Percentiles rank a stretch among this genome's conserved stretches.
Evolutionary conservation across 2,888 invertebrate genomes (phyloP).

Genomic region (Patella caerulea): DNA sequence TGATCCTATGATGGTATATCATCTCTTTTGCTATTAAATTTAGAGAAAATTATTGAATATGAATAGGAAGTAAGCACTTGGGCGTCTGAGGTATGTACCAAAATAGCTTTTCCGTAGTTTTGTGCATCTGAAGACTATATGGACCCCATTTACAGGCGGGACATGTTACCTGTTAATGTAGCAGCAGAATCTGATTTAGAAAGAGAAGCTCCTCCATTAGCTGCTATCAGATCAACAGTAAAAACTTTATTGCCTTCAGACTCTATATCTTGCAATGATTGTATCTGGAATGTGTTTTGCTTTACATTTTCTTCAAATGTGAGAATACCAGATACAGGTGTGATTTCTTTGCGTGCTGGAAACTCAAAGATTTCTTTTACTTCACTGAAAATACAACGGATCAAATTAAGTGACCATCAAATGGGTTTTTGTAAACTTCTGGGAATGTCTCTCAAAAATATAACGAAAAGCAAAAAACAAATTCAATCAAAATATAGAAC

Average conservation of each 20-base stretch:
- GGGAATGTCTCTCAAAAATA: no score
- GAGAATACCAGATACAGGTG: slow-evolving; percentile 63
- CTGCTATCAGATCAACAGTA: slow-evolving; percentile 57
- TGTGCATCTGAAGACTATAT: no score
- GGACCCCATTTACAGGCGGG: no score
- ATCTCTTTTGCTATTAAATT: not conserved
- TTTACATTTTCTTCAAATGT: slow-evolving; percentile 46
- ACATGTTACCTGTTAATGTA: slow-evolving; percentile 59
- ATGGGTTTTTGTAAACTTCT: no score
- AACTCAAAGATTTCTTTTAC: slow-evolving; percentile 55
- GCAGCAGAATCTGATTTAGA: slow-evolving; percentile 51
- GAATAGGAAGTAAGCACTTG: slow-evolving; percentile 5
- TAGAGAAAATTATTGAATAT: not conserved
- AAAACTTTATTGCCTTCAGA: slow-evolving; percentile 67
- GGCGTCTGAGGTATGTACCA: not conserved
- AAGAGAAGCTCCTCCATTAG: slow-evolving; percentile 62
- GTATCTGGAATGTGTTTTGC: slow-evolving; percentile 44
- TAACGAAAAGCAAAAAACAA: no score
- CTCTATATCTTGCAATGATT: slow-evolving; percentile 60
- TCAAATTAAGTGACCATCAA: no score
- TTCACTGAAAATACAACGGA: slow-evolving; percentile 45
- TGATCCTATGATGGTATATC: not conserved
- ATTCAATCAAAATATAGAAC: slow-evolving; percentile 5
- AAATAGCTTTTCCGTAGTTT: not conserved
- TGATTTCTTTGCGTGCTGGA: slow-evolving; percentile 58